Base-by-base conservation (phyloP, 1,140 invertebrate genomes). In the Brachionus plicatilis region DNA sequence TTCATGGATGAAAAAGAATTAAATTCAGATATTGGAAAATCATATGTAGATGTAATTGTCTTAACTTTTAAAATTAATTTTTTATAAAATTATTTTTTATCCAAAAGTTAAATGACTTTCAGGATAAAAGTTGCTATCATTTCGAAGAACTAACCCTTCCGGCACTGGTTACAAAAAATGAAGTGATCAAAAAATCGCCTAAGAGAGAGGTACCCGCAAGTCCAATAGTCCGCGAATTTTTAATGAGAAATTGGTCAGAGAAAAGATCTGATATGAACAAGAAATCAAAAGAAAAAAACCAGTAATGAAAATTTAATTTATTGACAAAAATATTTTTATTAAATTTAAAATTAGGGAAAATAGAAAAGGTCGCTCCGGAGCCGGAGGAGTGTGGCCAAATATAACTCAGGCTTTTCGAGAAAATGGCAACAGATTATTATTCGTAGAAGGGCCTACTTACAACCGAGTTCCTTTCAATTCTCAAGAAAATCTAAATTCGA, bases 401-500 rank as follows among this genome's bases (percentile, higher is more conserved):
- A 82, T 82, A 82, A 82, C 79, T 45, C 53, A 82, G n/a, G 53
- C 79, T 20, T 82, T 82, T 68, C n/a, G 65, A 37, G 79, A 82
- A 65, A 56, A 82, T 8, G 79, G 79, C 12, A 60, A 82, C 45
- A 41, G 79, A 20, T 12, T 82, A 12, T 41, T 82, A 27, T 82
- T 82, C 20, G 43, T 82, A 11, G 50, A 82, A 12, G 79, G 53
- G 4, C 65, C 79, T 33, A 82, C 53, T 65, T 82, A 60, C 12
- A 65, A 82, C n/a, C 50, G 53, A n/a, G 79, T 68, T 29, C 65
- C 79, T 11, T 60, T 11, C 37, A 72, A 72, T 72, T 72, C 68
- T 14, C 37, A 41, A 1, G 68, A 72, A 72, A 72, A 20, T 43
- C 17, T 72, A 5, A 17, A 41, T 43, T 72, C 68, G 11, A 47